A percentile compares a stretch with the other conserved stretches of the same genome.
Conservation (phyloP, 2,797 vertebrate genomes). For the Darevskia nairensis region DNA sequence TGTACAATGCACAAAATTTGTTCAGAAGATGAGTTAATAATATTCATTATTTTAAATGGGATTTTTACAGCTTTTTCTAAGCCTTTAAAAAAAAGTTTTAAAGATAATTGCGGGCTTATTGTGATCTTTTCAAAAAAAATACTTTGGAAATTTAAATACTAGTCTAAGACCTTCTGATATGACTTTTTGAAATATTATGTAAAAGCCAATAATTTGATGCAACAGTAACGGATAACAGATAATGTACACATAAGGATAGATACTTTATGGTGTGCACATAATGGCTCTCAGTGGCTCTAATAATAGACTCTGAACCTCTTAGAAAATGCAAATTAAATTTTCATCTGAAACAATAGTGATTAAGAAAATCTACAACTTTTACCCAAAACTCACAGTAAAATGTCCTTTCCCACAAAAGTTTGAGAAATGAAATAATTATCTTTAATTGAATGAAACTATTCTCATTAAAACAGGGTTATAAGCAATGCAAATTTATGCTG, state of each 20-base stretch:
- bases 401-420: constrained; percentile 19
- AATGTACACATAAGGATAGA: background rate
- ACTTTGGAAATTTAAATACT: constrained; percentile 45
- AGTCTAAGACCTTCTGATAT: constrained; percentile 49
- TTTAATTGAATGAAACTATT: background rate
- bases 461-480: background rate
- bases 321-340: constrained; percentile 55
- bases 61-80: constrained; percentile 37
- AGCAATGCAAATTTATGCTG: constrained; percentile 12
- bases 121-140: constrained; percentile 38
- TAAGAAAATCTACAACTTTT: constrained; percentile 27
- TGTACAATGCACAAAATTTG: too few relatives aligned
- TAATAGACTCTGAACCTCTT: constrained; percentile 1
- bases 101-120: background rate
- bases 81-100: background rate
- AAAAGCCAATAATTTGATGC: constrained; percentile 57
- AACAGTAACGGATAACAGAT: background rate
- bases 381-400: background rate
- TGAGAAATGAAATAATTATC: constrained; percentile 29
- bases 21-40: background rate
- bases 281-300: constrained; percentile 34
- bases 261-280: constrained; percentile 22
- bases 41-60: constrained; percentile 37
- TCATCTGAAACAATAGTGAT: constrained; percentile 39
- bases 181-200: constrained; percentile 45